Conservation (phyloP, 2,888 invertebrate species). For the Lasioglossum zephyrum region DNA sequence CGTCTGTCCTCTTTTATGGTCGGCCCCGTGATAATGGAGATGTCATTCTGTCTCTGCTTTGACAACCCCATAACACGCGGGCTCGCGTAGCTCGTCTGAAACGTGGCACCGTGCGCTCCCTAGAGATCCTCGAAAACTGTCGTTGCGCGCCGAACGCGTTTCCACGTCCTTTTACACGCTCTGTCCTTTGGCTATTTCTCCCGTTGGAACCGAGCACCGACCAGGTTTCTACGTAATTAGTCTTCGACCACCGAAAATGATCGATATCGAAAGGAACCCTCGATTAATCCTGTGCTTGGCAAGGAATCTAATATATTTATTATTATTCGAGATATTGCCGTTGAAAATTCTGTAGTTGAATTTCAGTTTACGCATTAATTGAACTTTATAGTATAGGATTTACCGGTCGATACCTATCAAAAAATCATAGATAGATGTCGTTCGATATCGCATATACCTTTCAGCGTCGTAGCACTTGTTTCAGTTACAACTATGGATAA, state of each 20-base stretch:
- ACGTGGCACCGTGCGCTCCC: constrained; percentile 70
- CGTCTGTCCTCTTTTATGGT: constrained; percentile 66
- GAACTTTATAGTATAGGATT: too few relatives aligned
- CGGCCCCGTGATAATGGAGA: constrained; percentile 83
- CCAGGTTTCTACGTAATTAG: background rate
- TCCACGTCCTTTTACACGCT: constrained; percentile 29
- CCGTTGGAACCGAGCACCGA: background rate
- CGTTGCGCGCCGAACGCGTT: constrained; percentile 49
- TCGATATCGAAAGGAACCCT: background rate
- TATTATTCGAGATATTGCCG: too few relatives aligned
- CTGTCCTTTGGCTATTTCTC: constrained; percentile 16
- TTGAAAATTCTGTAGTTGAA: too few relatives aligned
- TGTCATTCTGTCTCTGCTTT: constrained; percentile 83
- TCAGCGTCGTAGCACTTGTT: too few relatives aligned
- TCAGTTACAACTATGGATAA: too few relatives aligned
- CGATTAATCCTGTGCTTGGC: background rate
- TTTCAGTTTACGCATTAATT: too few relatives aligned
- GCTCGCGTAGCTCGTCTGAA: constrained; percentile 73
- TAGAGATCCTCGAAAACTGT: constrained; percentile 75
- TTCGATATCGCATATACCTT: too few relatives aligned
- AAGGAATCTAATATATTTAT: too few relatives aligned
- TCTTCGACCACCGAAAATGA: background rate
- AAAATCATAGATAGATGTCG: too few relatives aligned
- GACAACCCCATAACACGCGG: constrained; percentile 82
- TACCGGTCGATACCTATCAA: too few relatives aligned